Evolutionary conservation across 2,888 invertebrate species (phyloP), one percentile per base, ranked within the genome.

Genomic region (Coenonympha glycerion): DNA sequence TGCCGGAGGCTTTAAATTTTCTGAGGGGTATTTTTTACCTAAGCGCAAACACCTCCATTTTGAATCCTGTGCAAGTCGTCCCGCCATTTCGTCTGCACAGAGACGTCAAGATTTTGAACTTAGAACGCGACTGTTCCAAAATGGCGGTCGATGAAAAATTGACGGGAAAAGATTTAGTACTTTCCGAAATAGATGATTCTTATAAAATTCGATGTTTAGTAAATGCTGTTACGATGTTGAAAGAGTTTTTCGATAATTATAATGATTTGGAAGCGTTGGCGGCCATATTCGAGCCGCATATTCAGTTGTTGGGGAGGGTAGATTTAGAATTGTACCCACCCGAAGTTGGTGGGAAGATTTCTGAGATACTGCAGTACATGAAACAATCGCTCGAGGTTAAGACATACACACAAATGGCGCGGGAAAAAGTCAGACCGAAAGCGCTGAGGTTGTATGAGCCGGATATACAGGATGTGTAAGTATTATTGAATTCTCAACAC

Each of bases 391-490:
- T 90, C 47, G 86, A 81, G 39, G 78, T 89, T 3, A 90, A 90
- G 56, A 89, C 89, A 21, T 80, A 91, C 53, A 84, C 89, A 9
- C 90, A 89, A 33, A 63, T 93, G 49, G 69, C 89, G 8, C 71
- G 89, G 52, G 90, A 91, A 37, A 92, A 91, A 61, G 91, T 91
- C 57, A 92, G 90, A 68, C 95, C 95, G 0, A 95, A 95, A 75
- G 91, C 93, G 0, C 79, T 97, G 58, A 92, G 93, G 63, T 74
- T 96, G 42, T 93, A 95, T 66, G 97, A 97, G 73, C 97, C 97
- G 0, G 92, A 92, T 65, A 90, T 97, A 56, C 93, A 95, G 63
- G 91, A 91, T 75, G 91, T 95, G 90, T 95, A 90, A 89, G 94
- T 92, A 70, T 76, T 71, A 55, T 21, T 41, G 2, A 33, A 13